Evolutionary conservation across 2,797 vertebrate genomes (phyloP).

Genomic region (Phaenicophaeus curvirostris): DNA sequence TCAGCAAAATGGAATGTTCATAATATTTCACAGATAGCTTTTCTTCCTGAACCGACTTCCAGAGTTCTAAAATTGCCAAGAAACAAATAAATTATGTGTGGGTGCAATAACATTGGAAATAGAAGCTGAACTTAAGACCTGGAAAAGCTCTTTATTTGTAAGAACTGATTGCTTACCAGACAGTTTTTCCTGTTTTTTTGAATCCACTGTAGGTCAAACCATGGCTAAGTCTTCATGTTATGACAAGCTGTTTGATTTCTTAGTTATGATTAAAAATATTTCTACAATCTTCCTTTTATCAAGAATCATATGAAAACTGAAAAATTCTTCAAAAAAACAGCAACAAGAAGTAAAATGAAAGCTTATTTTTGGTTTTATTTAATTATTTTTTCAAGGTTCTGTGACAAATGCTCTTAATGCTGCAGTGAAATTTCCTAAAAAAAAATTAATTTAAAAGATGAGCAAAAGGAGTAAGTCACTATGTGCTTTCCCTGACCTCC

Average conservation of each 20-base stretch:
- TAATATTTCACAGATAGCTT: not conserved
- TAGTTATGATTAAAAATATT: not conserved
- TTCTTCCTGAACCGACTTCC: not conserved
- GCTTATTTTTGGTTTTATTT: not conserved
- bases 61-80: not conserved
- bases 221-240: not conserved
- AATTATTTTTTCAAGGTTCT: not conserved
- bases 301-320: not conserved
- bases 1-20: not conserved
- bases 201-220: not conserved
- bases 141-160: not conserved
- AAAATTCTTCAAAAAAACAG: not conserved
- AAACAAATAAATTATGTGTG: not conserved
- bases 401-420: not conserved
- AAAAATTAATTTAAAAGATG: not conserved
- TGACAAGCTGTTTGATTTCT: not conserved
- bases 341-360: not conserved
- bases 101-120: not conserved
- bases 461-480: not conserved
- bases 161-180: not conserved
- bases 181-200: not conserved
- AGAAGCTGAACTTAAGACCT: not conserved
- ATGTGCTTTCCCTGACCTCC: not conserved
- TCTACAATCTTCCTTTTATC: not conserved
- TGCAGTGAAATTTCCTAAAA: not conserved